A percentile compares a stretch with the other conserved stretches of the same genome.
phyloP scores from a whole-genome alignment of 1,140 invertebrate genomes.

The Lithobius niger region DNA sequence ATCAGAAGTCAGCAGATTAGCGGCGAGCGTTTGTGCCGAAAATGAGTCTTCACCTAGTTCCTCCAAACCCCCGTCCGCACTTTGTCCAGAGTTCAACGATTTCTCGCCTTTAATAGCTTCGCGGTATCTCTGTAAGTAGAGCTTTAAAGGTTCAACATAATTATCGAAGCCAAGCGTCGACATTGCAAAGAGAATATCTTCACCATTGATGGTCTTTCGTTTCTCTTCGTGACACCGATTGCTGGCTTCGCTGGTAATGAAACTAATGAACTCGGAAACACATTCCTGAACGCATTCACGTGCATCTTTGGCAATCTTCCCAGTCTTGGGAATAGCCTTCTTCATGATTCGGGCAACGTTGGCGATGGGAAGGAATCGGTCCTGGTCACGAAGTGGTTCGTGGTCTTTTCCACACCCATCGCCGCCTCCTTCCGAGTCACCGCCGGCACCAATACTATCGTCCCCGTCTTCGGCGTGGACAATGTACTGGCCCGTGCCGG shows the following conservation, averaged over 20 bases:
- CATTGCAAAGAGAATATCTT: conserved; percentile 96
- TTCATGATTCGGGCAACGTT: conserved; percentile 99
- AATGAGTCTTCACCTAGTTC: conserved; percentile 22
- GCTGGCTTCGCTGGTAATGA: conserved; percentile 96
- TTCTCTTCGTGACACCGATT: conserved; percentile 95
- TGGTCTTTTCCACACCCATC: conserved; percentile 25
- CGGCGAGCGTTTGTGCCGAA: conserved; percentile 14
- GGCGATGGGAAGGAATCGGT: conserved; percentile 92
- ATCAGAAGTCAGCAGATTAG: conserved; percentile 22
- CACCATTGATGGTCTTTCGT: conserved; percentile 97
- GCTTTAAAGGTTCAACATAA: conserved; percentile 91
- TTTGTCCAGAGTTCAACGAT: conserved; percentile 16
- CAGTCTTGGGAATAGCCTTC: conserved; percentile 83
- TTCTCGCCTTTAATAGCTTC: conserved; percentile 42
- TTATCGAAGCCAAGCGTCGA: conserved; percentile 94
- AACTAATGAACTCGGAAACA: conserved; percentile 98
- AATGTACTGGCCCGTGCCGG: conserved; percentile 24
- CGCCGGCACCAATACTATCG: conserved; percentile 26
- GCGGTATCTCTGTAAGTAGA: conserved; percentile 94
- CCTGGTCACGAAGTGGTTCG: conserved; percentile 44
- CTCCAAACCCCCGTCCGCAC: conserved; percentile 16
- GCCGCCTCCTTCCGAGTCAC: conserved; percentile 28
- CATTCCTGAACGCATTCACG: conserved; percentile 99
- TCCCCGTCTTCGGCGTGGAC: conserved; percentile 27
- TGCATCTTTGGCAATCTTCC: conserved; percentile 99